Conservation (phyloP, 1,140 invertebrate genomes). For the Pseudomyrmex gracilis region DNA sequence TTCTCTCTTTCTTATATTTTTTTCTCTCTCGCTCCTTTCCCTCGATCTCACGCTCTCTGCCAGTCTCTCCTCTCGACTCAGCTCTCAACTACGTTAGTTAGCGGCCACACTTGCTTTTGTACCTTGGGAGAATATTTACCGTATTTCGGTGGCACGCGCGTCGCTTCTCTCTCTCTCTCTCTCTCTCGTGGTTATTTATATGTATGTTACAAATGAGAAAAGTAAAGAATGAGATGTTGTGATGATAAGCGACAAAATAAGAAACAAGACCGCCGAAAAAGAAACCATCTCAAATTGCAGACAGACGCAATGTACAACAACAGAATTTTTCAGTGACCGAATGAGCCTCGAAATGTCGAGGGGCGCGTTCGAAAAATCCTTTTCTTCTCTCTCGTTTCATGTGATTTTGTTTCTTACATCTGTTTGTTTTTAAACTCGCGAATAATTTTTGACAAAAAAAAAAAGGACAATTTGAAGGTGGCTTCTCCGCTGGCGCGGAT, state of each 20-base stretch:
- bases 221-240: conserved; percentile 44
- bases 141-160: conserved; percentile 76
- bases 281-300: conserved; percentile 81
- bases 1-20: conserved; percentile 25
- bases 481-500: conserved; percentile 76
- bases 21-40: conserved; percentile 28
- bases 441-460: background rate
- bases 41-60: conserved; percentile 51
- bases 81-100: conserved; percentile 71
- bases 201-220: conserved; percentile 18
- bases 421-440: background rate
- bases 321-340: background rate
- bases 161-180: too few species aligned
- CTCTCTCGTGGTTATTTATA: conserved; percentile 58
- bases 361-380: background rate
- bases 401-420: background rate
- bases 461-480: conserved; percentile 77
- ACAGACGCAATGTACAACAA: conserved; percentile 1
- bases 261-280: conserved; percentile 79
- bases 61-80: conserved; percentile 62
- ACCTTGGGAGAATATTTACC: conserved; percentile 80
- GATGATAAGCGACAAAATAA: conserved; percentile 79
- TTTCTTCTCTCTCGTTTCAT: background rate
- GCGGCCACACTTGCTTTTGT: conserved; percentile 66
- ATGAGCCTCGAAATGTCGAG: too few species aligned